A percentile compares a stretch with the other conserved stretches of the same genome.
These are phyloP conservation scores for Pomacea canaliculata DNA, from an alignment of 2,888 invertebrate genomes.

Conservation along the genomic window DNA sequence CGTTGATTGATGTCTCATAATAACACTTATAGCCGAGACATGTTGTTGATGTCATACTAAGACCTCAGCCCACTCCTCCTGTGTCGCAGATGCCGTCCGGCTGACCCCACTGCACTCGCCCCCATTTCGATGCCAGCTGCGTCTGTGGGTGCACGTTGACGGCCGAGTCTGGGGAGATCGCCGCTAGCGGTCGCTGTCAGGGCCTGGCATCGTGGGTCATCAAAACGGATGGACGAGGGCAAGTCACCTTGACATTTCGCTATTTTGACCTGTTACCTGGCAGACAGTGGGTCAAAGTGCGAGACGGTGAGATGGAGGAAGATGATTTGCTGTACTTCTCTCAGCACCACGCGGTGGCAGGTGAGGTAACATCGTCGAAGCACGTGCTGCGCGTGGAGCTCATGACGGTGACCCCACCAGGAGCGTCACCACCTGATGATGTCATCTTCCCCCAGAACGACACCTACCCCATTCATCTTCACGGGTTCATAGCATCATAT, in stretches of 20 bases:
- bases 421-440: conserved; percentile 19
- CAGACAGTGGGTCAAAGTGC: conserved; percentile 61
- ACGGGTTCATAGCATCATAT: conserved; percentile 60
- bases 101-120: conserved; percentile 39
- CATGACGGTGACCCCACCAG: conserved; percentile 42
- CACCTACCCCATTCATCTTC: conserved; percentile 46
- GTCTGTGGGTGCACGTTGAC: conserved; percentile 51
- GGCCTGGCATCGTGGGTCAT: conserved; percentile 58
- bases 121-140: conserved; percentile 40
- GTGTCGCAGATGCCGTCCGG: conserved; percentile 45
- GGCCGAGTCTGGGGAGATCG: conserved; percentile 48
- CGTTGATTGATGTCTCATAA: no score
- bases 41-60: no score
- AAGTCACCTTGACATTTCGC: conserved; percentile 53
- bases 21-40: no score
- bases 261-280: conserved; percentile 54
- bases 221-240: conserved; percentile 37
- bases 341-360: conserved; percentile 41
- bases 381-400: conserved; percentile 60
- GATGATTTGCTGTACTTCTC: conserved; percentile 55
- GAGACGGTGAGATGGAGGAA: conserved; percentile 51
- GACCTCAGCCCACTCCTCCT: no score
- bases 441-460: conserved; percentile 26
- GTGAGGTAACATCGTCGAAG: conserved; percentile 49
- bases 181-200: conserved; percentile 55